Evolutionary conservation across 2,888 invertebrate genomes (phyloP), one percentile per base, ranked within the genome.

Genomic region (Plagiodera versicolora): DNA sequence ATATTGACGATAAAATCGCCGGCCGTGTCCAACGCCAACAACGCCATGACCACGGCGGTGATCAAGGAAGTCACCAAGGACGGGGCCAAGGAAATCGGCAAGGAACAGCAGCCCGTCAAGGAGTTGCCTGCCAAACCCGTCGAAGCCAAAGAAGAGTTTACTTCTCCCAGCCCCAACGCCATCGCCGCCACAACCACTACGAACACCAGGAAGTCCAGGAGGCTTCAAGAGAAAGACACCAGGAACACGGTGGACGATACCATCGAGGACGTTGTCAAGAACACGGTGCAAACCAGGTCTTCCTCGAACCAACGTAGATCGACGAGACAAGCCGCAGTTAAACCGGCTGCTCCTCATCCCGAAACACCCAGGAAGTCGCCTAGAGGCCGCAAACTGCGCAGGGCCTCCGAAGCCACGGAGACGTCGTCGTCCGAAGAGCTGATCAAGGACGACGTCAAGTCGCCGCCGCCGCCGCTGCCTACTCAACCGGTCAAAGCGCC

Each of bases 201-300:
- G 1, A 91, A 91, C 66, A 92, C 92, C 0, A 83, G 94, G 53
- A 93, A 94, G 78, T 94, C 93, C 0, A 84, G 90, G 59, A 84
- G 94, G 63, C 80, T 94, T 56, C 90, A 89, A 73, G 92, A 92
- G 75, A 88, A 89, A 74, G 91, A 91, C 73, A 87, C 86, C 66
- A 84, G 91, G 61, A 91, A 85, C 63, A 90, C 91, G 1, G 87
- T 93, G 9, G 95, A 96, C 75, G 94, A 94, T 71, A 87, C 92
- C 11, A 94, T 95, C 66, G 95, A 96, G 69, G 94, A 95, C 74
- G 94, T 94, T 0, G 88, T 94, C 1, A 88, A 92, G 67, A 90
- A 91, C 61, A 81, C 86, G 0, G 73, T 78, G 14, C 77, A 83
- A 68, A 81, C 83, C 17, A 77, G 79, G 52, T 82, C 73, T 55